A percentile compares a stretch with the other conserved stretches of the same genome.
These are phyloP conservation scores for Nebria salina DNA, from an alignment of 2,888 invertebrate species.

Conservation along the genomic window DNA sequence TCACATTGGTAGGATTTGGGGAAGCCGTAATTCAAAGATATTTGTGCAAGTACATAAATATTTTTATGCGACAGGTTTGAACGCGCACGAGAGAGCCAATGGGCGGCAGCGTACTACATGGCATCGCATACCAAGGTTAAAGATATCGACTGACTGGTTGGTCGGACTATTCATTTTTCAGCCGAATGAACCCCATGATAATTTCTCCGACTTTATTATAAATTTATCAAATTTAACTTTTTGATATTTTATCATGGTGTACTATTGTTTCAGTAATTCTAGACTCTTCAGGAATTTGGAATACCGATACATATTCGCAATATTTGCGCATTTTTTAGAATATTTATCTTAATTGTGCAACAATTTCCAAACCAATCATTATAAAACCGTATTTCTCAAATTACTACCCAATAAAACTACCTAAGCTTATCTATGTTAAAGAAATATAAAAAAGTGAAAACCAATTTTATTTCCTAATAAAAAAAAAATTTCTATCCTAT, in stretches of 20 bases:
- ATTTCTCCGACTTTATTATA: constrained; percentile 20
- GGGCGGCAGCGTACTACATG: background rate
- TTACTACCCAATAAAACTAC: too few relatives aligned
- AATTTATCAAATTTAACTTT: constrained; percentile 34
- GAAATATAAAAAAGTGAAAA: too few relatives aligned
- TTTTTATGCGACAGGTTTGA: constrained; percentile 24
- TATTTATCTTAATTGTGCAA: too few relatives aligned
- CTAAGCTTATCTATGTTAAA: too few relatives aligned
- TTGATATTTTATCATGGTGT: background rate
- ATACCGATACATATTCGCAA: too few relatives aligned
- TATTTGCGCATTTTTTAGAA: too few relatives aligned
- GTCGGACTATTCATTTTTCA: constrained; percentile 35
- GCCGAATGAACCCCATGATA: constrained; percentile 30
- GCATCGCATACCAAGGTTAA: background rate
- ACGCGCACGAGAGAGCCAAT: background rate
- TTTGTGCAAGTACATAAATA: constrained; percentile 42
- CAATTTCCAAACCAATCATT: too few relatives aligned
- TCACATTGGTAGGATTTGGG: constrained; percentile 23
- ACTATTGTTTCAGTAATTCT: background rate
- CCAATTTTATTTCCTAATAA: too few relatives aligned
- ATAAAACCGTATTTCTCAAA: too few relatives aligned
- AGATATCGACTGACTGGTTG: background rate
- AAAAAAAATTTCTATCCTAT: too few relatives aligned
- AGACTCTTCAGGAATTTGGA: background rate
- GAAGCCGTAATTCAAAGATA: constrained; percentile 27